These are phyloP conservation scores for Ciconia stormi DNA, from an alignment of 2,113 vertebrate species.

Conservation along the genomic window DNA sequence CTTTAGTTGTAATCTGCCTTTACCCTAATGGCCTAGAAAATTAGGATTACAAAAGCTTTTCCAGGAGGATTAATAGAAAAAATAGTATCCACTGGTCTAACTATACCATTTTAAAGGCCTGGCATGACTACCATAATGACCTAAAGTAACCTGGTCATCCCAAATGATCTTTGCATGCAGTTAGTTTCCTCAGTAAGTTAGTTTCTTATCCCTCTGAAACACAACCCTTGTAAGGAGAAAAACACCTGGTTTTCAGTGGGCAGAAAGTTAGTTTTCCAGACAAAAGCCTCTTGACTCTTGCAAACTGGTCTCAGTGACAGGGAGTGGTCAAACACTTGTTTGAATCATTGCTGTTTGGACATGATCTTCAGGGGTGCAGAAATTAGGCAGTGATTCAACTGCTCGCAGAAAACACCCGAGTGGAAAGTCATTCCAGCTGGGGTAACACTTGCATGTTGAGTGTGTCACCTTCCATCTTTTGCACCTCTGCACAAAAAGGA, in stretches of 20 bases:
- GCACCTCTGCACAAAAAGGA: not conserved
- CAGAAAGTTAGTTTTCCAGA: not conserved
- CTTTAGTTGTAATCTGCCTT: constrained; percentile 50
- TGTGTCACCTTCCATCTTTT: not conserved
- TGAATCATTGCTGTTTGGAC: not conserved
- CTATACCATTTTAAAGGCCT: not conserved
- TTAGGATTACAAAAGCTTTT: constrained; percentile 52
- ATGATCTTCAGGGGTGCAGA: not conserved
- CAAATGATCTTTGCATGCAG: not conserved
- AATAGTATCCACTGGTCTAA: constrained; percentile 10
- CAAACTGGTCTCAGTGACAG: not conserved
- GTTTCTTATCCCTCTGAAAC: not conserved
- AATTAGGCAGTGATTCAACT: not conserved
- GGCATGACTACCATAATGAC: not conserved
- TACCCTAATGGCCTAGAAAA: constrained; percentile 42
- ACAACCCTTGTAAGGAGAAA: not conserved
- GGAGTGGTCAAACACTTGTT: not conserved
- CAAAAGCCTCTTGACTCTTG: not conserved
- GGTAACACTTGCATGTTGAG: not conserved
- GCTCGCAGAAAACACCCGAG: not conserved
- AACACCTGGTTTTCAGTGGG: not conserved
- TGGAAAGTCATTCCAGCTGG: not conserved
- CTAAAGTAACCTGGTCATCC: not conserved
- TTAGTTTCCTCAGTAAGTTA: not conserved
- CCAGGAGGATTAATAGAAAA: constrained; percentile 50